phyloP scores from a whole-genome alignment of 2,888 invertebrate species.

The Phymatocera aterrima region DNA sequence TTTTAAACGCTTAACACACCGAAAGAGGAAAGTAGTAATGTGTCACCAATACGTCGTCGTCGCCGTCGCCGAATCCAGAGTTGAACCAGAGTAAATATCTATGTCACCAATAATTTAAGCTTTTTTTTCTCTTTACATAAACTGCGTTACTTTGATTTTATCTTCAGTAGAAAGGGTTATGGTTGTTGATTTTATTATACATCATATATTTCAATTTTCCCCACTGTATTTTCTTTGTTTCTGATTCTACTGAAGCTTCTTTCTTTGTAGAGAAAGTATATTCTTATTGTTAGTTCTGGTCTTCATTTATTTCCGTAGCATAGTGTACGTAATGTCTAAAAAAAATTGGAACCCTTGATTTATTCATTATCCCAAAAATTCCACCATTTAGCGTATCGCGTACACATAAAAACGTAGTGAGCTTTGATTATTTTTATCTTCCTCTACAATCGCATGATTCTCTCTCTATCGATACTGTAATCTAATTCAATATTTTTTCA shows the following conservation, averaged over 20 bases:
- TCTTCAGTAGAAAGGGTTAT: background rate
- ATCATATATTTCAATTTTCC: slow-evolving; percentile 20
- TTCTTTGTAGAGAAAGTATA: no score
- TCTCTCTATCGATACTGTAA: slow-evolving; percentile 22
- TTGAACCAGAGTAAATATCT: slow-evolving; percentile 63
- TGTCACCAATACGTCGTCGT: slow-evolving; percentile 60
- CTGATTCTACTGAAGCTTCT: no score
- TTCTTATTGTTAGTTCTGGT: no score
- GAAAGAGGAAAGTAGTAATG: slow-evolving; percentile 43
- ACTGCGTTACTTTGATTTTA: background rate
- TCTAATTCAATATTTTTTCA: background rate
- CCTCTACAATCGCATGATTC: slow-evolving; percentile 14
- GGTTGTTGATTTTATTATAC: no score
- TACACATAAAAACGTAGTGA: background rate
- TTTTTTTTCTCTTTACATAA: background rate
- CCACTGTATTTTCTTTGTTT: no score
- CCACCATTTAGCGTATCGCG: no score
- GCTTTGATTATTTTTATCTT: slow-evolving; percentile 24
- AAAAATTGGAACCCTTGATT: no score
- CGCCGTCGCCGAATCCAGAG: slow-evolving; percentile 62
- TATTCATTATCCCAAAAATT: no score
- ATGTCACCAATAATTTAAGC: background rate
- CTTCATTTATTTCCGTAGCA: no score
- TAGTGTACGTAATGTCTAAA: no score
- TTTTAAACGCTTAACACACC: slow-evolving; percentile 35